phyloP scores from a whole-genome alignment of 2,888 invertebrate genomes.

The Tholera decimalis region DNA sequence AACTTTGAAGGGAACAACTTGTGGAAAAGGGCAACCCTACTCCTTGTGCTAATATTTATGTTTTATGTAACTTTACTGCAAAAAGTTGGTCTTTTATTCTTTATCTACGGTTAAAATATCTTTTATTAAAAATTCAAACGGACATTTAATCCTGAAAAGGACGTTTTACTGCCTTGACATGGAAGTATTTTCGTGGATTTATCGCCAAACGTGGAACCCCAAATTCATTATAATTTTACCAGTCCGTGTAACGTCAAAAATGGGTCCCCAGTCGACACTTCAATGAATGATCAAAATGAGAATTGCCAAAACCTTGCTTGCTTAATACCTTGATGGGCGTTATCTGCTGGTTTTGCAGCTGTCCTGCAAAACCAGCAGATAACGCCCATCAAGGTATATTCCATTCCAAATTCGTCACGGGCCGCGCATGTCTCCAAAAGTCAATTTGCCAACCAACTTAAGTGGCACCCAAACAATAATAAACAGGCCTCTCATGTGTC shows the following conservation, averaged over 20 bases:
- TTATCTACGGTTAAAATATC: background rate
- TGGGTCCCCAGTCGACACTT: slow-evolving; percentile 21
- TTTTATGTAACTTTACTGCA: slow-evolving; percentile 35
- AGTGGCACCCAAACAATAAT: slow-evolving; percentile 2
- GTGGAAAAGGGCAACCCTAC: slow-evolving; percentile 34
- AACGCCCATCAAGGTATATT: too few relatives aligned
- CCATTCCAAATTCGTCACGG: too few relatives aligned
- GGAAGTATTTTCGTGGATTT: background rate
- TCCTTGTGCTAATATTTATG: slow-evolving; percentile 39
- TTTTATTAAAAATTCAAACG: background rate
- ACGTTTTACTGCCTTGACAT: background rate
- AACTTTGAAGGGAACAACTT: slow-evolving; percentile 45
- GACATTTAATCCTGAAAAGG: background rate
- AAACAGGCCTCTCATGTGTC: slow-evolving; percentile 44
- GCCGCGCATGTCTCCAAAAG: too few relatives aligned
- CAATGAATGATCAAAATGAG: slow-evolving; percentile 24
- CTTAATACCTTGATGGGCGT: background rate
- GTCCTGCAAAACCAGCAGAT: too few relatives aligned
- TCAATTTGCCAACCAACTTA: slow-evolving; percentile 1
- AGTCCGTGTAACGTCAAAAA: slow-evolving; percentile 2
- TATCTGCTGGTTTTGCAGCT: background rate
- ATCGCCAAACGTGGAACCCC: background rate
- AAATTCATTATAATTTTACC: slow-evolving; percentile 15
- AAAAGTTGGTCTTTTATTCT: slow-evolving; percentile 18
- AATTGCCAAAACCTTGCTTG: slow-evolving; percentile 25